Conservation (phyloP, 53 echinoderm and acorn worm genomes). For the Crossaster papposus region DNA sequence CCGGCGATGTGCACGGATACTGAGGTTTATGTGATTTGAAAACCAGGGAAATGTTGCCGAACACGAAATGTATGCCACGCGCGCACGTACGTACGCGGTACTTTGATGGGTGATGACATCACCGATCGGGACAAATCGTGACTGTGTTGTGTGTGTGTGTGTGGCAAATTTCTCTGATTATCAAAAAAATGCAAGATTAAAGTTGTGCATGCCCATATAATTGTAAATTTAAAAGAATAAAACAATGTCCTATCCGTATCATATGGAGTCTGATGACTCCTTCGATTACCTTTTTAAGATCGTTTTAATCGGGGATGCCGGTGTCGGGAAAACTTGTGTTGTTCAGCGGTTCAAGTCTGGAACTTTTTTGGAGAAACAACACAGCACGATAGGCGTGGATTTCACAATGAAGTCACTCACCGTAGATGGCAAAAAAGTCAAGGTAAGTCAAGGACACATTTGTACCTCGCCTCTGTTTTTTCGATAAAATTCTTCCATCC, state of each 20-base stretch:
- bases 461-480: neutral
- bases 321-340: conserved; percentile 99
- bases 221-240: neutral
- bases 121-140: neutral
- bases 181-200: conserved; percentile 29
- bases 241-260: conserved; percentile 74
- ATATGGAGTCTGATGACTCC: conserved; percentile 86
- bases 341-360: conserved; percentile 99
- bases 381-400: conserved; percentile 98
- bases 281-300: conserved; percentile 98
- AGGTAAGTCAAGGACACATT: conserved; percentile 68
- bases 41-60: conserved; percentile 2
- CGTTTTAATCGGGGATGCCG: conserved; percentile 96
- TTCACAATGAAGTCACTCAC: conserved; percentile 98
- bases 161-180: conserved; percentile 14
- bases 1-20: neutral
- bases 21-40: neutral
- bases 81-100: too few relatives aligned
- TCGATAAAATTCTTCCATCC: neutral
- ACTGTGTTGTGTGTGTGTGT: neutral
- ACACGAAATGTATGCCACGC: neutral
- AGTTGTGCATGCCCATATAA: neutral
- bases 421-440: conserved; percentile 93
- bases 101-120: too few relatives aligned
- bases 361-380: conserved; percentile 95